Evolutionary conservation across 2,888 invertebrate species (phyloP).

Genomic region (Drosophila anomelani): DNA sequence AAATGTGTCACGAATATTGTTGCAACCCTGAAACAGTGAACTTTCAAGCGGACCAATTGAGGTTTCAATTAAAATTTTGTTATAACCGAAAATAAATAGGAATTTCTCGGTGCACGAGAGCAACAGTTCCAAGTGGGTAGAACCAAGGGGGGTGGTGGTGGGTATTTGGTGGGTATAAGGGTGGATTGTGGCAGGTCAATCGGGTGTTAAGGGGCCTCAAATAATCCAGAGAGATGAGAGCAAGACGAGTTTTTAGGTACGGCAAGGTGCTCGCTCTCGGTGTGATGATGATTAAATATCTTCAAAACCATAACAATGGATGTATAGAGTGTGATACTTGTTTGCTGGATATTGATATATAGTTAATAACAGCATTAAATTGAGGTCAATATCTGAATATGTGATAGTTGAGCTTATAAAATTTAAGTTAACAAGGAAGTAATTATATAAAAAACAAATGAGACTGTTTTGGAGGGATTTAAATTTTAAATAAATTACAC

Average conservation of each 20-base stretch:
- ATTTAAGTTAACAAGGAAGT: background rate
- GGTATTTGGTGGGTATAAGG: background rate
- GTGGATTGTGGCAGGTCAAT: slow-evolving; percentile 13
- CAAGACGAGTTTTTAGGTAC: background rate
- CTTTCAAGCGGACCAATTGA: slow-evolving; percentile 29
- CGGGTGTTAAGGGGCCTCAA: slow-evolving; percentile 4
- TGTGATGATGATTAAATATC: background rate
- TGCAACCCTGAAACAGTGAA: slow-evolving; percentile 31
- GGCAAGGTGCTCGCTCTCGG: slow-evolving; percentile 4
- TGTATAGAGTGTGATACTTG: background rate
- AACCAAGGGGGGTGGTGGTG: background rate
- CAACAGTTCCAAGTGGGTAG: slow-evolving; percentile 62
- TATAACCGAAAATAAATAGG: slow-evolving; percentile 37
- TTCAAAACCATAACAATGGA: background rate
- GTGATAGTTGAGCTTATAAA: background rate
- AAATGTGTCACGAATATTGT: slow-evolving; percentile 33
- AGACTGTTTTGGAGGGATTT: background rate
- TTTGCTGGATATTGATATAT: background rate
- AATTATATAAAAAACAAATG: background rate
- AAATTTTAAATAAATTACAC: background rate
- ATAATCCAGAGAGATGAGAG: slow-evolving; percentile 2
- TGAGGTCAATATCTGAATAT: background rate
- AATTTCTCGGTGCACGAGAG: slow-evolving; percentile 41
- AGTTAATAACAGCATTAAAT: background rate
- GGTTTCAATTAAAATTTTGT: slow-evolving; percentile 27